Conservation (phyloP, 2,797 vertebrate genomes). For the Vespertilio murinus region DNA sequence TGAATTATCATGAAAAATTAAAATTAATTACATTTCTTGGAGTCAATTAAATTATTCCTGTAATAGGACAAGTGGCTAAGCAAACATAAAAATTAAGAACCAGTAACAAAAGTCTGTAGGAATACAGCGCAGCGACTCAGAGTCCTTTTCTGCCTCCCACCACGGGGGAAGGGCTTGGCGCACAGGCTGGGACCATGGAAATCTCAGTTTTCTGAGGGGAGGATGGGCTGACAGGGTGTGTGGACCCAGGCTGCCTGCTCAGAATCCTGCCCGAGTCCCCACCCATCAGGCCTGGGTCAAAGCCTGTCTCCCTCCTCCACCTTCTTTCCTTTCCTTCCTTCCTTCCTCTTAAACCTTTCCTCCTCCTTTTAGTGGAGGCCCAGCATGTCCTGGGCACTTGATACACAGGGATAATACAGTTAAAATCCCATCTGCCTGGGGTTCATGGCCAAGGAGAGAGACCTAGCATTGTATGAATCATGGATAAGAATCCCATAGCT, state of each 20-base stretch:
- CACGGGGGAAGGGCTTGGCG: background rate
- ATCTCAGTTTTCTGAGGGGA: rapidly evolving
- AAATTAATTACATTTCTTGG: conserved; percentile 86
- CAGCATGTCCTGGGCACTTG: background rate
- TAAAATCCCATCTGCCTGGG: background rate
- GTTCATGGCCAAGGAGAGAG: background rate
- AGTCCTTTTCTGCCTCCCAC: background rate
- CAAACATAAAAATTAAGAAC: conserved; percentile 67
- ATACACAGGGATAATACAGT: background rate
- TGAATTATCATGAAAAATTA: conserved; percentile 85
- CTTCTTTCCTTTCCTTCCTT: background rate
- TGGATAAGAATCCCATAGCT: too few relatives aligned
- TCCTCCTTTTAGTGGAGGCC: background rate
- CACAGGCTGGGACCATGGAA: background rate
- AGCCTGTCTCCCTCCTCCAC: background rate
- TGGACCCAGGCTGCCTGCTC: rapidly evolving
- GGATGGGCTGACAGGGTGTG: rapidly evolving
- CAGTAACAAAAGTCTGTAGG: background rate
- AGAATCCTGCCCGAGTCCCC: background rate
- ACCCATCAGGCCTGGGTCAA: too few relatives aligned
- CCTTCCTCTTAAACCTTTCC: background rate
- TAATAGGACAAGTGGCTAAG: conserved; percentile 70
- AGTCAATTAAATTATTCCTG: conserved; percentile 85
- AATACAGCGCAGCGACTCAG: rapidly evolving
- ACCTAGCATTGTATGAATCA: background rate